Base-by-base conservation (phyloP, 2,888 invertebrate genomes). In the Gymnosoma rotundatum region DNA sequence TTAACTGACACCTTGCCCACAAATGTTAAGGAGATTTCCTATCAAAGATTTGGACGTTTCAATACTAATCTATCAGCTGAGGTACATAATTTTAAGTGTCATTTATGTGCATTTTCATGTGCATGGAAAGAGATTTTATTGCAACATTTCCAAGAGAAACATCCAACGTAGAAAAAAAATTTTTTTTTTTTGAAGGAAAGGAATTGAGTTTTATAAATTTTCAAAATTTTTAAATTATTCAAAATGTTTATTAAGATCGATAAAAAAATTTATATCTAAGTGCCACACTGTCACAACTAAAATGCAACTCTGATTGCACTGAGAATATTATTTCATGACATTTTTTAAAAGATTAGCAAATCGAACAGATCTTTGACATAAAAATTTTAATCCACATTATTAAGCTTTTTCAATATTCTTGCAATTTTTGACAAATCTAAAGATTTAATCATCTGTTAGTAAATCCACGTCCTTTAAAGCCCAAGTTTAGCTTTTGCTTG, bases 51-150 rank as follows among this genome's bases (percentile, higher is more conserved):
- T 75, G 90, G 89, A 38, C 88, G 90, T 16, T 83, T 86, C 4
- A 88, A 88, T 86, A 85, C 87, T 36, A 88, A 87, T 83, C 82
- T 88, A 67, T 52, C 86, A 12, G 78, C 87, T 3, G 85, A 87
- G 66, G 84, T 84, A 74, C 86, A 87, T 56, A 87, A 88, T 69
- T 90, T 89, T 83, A 90, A 90, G 78, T 90, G 90, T 84, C 90
- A 90, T 78, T 75, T 90, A 58, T 90, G 90, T 84, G 88, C 89
- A n/a, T 90, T 90, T 78, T 88, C 88, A 38, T 90, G 89, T 74
- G 83, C 87, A 45, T 82, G 87, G 36, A 89, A 89, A 73, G 87
- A 89, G 66, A 86, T 89, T 12, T 74, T 90, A 36, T 73, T 90
- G 45, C 86, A 88, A 72, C 90, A 90, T 86, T 90, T 90, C 83